phyloP scores from a whole-genome alignment of 2,113 vertebrate species.

The Lycaon pictus region DNA sequence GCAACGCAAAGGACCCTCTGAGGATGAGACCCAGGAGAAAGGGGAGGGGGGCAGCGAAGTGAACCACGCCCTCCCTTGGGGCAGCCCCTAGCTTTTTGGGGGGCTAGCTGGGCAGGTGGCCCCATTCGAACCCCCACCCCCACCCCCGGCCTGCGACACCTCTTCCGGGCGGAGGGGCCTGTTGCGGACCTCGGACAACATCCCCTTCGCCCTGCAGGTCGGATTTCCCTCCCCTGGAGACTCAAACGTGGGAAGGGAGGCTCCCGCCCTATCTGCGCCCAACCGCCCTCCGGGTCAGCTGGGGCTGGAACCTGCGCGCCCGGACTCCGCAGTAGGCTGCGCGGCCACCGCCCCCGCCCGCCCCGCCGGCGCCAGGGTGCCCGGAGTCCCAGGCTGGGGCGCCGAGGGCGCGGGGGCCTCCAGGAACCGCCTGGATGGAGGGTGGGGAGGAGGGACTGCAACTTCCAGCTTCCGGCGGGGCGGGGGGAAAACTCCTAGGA shows the following conservation, averaged over 20 bases:
- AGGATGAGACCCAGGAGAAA: background rate
- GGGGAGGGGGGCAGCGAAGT: background rate
- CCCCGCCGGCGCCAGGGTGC: background rate
- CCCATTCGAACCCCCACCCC: background rate
- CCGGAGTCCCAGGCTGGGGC: background rate
- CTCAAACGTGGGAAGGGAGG: rapidly evolving
- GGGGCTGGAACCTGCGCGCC: background rate
- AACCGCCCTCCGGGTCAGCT: background rate
- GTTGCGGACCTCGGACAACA: background rate
- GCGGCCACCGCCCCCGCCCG: background rate
- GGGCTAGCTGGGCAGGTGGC: background rate
- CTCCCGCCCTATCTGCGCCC: background rate
- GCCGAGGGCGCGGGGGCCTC: background rate
- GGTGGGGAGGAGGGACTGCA: background rate
- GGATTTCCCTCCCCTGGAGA: background rate
- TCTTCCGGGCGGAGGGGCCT: background rate
- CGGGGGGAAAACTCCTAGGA: background rate
- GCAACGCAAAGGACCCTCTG: background rate
- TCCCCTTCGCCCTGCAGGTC: background rate
- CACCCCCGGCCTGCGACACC: background rate
- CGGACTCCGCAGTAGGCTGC: rapidly evolving
- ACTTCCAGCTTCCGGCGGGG: background rate
- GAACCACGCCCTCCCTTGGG: background rate
- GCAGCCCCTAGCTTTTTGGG: too few species aligned
- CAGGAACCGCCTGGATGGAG: background rate